Evolutionary conservation across 2,113 vertebrate genomes (phyloP).

Genomic region (Zootoca vivipara): DNA sequence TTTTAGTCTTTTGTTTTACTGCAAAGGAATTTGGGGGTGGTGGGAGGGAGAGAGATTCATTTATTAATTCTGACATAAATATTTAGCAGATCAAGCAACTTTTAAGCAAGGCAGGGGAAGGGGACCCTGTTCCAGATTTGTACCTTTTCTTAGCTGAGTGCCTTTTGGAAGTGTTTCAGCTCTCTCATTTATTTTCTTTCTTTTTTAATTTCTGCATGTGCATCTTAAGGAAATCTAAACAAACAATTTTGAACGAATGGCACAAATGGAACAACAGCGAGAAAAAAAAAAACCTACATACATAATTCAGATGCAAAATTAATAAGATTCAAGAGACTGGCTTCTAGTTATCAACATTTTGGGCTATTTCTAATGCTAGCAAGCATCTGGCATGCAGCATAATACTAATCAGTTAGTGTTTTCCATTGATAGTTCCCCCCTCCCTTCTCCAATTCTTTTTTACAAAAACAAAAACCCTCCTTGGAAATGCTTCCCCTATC

Average conservation of each 20-base stretch:
- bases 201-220: neutral
- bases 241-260: constrained; percentile 59
- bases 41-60: constrained; percentile 36
- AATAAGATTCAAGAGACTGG: constrained; percentile 46
- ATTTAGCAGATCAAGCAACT: constrained; percentile 37
- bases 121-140: constrained; percentile 22
- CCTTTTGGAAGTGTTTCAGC: constrained; percentile 43
- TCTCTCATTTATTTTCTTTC: constrained; percentile 31
- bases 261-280: constrained; percentile 30
- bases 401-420: constrained; percentile 60
- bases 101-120: constrained; percentile 6
- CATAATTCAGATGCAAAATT: constrained; percentile 68
- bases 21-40: constrained; percentile 8
- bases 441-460: neutral
- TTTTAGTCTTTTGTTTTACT: constrained; percentile 20
- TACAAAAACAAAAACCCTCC: constrained; percentile 13
- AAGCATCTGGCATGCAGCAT: constrained; percentile 50
- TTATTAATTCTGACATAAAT: constrained; percentile 49
- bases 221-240: constrained; percentile 56
- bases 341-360: constrained; percentile 49
- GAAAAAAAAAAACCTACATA: neutral
- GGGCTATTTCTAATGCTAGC: constrained; percentile 45
- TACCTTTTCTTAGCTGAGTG: constrained; percentile 29
- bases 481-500: constrained; percentile 63
- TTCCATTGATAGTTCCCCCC: constrained; percentile 32